These are phyloP conservation scores for Limulus polyphemus DNA, from an alignment of 2,888 invertebrate genomes.

Conservation along the genomic window DNA sequence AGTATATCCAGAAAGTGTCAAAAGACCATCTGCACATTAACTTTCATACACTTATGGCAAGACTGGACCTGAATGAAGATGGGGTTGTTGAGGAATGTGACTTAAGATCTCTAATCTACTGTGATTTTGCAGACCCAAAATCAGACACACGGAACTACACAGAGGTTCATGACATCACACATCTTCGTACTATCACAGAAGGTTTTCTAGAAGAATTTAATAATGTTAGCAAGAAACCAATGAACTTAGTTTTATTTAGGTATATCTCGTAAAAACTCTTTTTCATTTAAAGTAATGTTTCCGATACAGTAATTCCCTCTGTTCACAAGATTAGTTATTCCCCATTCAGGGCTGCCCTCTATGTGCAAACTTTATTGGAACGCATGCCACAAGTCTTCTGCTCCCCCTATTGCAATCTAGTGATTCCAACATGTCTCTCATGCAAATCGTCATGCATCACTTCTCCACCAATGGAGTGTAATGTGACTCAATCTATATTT, in stretches of 20 bases:
- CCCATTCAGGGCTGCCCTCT: no score
- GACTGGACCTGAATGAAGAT: slow-evolving; percentile 46
- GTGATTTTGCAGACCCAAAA: slow-evolving; percentile 90
- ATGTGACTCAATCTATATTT: no score
- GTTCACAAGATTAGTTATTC: no score
- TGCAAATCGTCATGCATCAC: no score
- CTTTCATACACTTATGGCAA: slow-evolving; percentile 55
- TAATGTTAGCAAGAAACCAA: slow-evolving; percentile 89
- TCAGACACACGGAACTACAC: slow-evolving; percentile 74
- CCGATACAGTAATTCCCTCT: no score
- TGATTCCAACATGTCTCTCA: no score
- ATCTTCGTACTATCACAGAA: slow-evolving; percentile 67
- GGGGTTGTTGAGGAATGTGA: slow-evolving; percentile 54
- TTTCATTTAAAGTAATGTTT: no score
- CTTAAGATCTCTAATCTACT: slow-evolving; percentile 73
- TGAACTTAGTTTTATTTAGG: slow-evolving; percentile 84
- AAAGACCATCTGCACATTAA: slow-evolving; percentile 43
- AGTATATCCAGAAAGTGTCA: slow-evolving; percentile 53
- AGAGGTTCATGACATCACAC: slow-evolving; percentile 71
- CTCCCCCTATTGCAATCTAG: no score
- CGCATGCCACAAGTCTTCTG: no score
- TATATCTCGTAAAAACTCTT: slow-evolving; percentile 32
- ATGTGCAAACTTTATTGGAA: no score
- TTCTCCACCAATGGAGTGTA: no score
- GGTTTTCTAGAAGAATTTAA: slow-evolving; percentile 80